Percentiles rank a stretch among this genome's conserved stretches.
phyloP scores from a whole-genome alignment of 1,140 invertebrate genomes.

The Bilobella aurantiaca region DNA sequence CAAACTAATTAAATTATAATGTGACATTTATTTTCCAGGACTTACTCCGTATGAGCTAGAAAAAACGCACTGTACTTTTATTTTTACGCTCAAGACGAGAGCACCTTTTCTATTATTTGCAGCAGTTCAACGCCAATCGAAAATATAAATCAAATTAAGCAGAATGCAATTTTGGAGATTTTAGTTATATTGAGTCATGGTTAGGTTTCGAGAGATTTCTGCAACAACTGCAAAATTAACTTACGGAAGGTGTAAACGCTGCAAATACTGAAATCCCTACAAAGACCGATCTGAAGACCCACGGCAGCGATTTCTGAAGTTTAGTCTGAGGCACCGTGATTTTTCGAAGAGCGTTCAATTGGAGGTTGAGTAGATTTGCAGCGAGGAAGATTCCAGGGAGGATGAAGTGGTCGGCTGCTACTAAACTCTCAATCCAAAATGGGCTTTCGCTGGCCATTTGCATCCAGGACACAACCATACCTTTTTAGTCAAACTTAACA shows the following conservation, averaged over 20 bases:
- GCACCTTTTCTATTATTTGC: not conserved
- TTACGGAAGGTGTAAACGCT: slow-evolving; percentile 24
- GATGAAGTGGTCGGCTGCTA: slow-evolving; percentile 19
- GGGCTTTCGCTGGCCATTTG: slow-evolving; percentile 22
- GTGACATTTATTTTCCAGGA: too few species aligned
- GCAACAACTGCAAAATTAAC: not conserved
- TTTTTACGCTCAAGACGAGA: not conserved
- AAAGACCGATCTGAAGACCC: slow-evolving; percentile 18
- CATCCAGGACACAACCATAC: slow-evolving; percentile 7
- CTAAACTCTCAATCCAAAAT: slow-evolving; percentile 24
- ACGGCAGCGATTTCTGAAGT: slow-evolving; percentile 23
- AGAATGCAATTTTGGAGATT: too few species aligned
- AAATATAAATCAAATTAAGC: not conserved
- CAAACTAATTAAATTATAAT: too few species aligned
- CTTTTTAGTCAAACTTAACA: slow-evolving; percentile 1
- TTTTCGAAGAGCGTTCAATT: slow-evolving; percentile 14
- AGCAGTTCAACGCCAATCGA: not conserved
- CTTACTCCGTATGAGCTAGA: too few species aligned
- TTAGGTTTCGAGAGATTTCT: not conserved
- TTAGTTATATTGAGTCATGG: not conserved
- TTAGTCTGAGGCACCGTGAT: slow-evolving; percentile 16
- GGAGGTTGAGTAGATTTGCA: slow-evolving; percentile 25
- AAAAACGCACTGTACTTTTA: too few species aligned
- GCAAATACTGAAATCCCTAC: slow-evolving; percentile 20
- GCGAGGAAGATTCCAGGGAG: slow-evolving; percentile 24